These are phyloP conservation scores for Columba janthina DNA, from an alignment of 2,113 vertebrate genomes.

Conservation along the genomic window DNA sequence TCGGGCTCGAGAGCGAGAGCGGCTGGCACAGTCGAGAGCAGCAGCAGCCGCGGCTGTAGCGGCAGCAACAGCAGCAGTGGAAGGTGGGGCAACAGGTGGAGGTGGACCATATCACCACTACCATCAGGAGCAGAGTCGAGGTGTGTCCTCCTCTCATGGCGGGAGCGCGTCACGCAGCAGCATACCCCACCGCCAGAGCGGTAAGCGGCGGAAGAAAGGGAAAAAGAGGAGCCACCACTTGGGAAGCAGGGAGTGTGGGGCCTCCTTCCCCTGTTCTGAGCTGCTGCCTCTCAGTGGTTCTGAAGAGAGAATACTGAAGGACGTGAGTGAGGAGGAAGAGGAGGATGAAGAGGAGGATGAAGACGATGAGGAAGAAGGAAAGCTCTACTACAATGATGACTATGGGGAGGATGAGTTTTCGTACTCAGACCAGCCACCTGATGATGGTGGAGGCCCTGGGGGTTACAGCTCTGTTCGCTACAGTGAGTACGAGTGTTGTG, in stretches of 20 bases:
- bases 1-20: constrained; percentile 88
- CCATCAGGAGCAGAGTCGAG: constrained; percentile 78
- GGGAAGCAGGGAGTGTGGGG: constrained; percentile 62
- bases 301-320: constrained; percentile 92
- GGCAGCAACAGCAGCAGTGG: constrained; percentile 83
- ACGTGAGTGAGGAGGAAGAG: constrained; percentile 89
- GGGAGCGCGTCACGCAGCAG: constrained; percentile 36
- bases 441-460: constrained; percentile 69
- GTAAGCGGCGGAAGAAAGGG: constrained; percentile 58
- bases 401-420: constrained; percentile 87
- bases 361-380: constrained; percentile 78
- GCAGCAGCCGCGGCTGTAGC: constrained; percentile 77
- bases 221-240: constrained; percentile 62
- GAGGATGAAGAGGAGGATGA: constrained; percentile 83
- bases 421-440: constrained; percentile 83
- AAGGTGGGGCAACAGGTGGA: constrained; percentile 69
- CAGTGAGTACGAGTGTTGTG: constrained; percentile 91
- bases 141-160: constrained; percentile 74
- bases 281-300: constrained; percentile 91
- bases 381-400: constrained; percentile 83
- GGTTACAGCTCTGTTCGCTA: constrained; percentile 87
- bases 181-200: constrained; percentile 68
- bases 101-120: constrained; percentile 82
- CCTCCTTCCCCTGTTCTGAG: constrained; percentile 88
- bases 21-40: constrained; percentile 80